Conservation (phyloP, 1,140 invertebrate species). For the Chironomus tepperi region DNA sequence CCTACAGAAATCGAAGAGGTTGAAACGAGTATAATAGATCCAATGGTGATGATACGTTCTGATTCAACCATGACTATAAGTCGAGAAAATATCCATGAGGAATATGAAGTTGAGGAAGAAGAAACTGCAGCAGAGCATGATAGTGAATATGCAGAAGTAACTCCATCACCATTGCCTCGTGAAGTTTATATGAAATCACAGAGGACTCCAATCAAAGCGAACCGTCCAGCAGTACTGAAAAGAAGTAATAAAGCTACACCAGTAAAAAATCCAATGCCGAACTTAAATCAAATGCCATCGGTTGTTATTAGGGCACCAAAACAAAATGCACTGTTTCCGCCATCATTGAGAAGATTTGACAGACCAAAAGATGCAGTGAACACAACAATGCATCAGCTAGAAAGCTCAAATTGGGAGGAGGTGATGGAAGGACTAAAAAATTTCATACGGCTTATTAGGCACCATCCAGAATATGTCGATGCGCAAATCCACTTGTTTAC, state of each 20-base stretch:
- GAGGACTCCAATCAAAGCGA: neutral
- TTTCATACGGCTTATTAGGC: conserved; percentile 59
- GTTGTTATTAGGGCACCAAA: neutral
- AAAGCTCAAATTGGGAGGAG: conserved; percentile 74
- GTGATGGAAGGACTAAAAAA: conserved; percentile 68
- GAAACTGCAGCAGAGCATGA: neutral
- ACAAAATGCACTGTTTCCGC: conserved; percentile 31
- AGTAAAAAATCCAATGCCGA: conserved; percentile 28
- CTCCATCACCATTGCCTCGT: neutral
- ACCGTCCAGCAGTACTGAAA: neutral
- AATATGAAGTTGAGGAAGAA: neutral
- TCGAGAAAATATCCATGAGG: neutral
- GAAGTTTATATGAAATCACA: neutral
- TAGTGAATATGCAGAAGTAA: neutral
- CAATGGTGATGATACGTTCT: neutral
- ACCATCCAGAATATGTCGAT: conserved; percentile 57
- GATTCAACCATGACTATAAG: neutral
- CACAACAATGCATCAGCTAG: conserved; percentile 55
- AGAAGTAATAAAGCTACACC: conserved; percentile 16
- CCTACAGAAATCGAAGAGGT: neutral
- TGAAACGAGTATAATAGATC: neutral
- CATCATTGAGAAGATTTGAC: conserved; percentile 37
- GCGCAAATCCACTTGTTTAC: conserved; percentile 54
- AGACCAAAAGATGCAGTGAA: conserved; percentile 55
- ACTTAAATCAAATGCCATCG: conserved; percentile 29